Base-by-base conservation (phyloP, 2,113 vertebrate species). In the Rhombomys opimus region DNA sequence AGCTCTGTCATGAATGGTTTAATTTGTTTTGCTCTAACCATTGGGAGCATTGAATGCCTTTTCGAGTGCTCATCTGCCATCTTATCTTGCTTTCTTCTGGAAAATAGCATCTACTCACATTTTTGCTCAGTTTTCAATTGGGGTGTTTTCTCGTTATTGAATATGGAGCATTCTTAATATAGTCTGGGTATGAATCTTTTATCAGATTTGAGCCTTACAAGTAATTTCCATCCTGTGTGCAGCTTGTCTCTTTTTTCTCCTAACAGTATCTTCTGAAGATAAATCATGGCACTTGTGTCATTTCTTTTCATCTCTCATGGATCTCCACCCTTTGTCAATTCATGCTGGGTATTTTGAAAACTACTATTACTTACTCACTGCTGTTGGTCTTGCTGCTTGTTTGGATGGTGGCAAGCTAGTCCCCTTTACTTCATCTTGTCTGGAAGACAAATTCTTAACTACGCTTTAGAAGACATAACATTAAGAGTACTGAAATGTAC, bases 201-300 rank as follows among this genome's bases (percentile, higher is more conserved):
- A 59, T 59, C 17, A 65, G 27, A n/a, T 32, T 15, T 4, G 54
- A 94, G 17, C 3, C 25, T 73, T 75, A 5, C 15, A 59, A 73
- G 77, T n/a, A 35, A 46, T 81, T 68, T 23, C 20, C 15, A 15
- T 5, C 10, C 35, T 9, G 20, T 82, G 22, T 41, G 25, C 72
- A 75, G 20, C 50, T 81, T 25, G 2, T n/a, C 20, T 14, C 5
- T 50, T 80, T 6, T 50, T 4, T 68, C 67, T 95, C 46, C 54
- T 89, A 27, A 41, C 3, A 11, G 7, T 22, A 35, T 76, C 59
- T 61, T 50, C 23, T 88, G 65, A 67, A 89, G 32, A 22, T 9
- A 54, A 68, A 2, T 15, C 14, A 0, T 9, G 27, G 35, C 12
- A 2, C 13, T 59, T 2, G 7, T 13, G 4, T 25, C 8, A 0